A percentile compares a stretch with the other conserved stretches of the same genome.
These are phyloP conservation scores for Stenchaetothrips biformis DNA, from an alignment of 2,888 invertebrate species.

Conservation along the genomic window DNA sequence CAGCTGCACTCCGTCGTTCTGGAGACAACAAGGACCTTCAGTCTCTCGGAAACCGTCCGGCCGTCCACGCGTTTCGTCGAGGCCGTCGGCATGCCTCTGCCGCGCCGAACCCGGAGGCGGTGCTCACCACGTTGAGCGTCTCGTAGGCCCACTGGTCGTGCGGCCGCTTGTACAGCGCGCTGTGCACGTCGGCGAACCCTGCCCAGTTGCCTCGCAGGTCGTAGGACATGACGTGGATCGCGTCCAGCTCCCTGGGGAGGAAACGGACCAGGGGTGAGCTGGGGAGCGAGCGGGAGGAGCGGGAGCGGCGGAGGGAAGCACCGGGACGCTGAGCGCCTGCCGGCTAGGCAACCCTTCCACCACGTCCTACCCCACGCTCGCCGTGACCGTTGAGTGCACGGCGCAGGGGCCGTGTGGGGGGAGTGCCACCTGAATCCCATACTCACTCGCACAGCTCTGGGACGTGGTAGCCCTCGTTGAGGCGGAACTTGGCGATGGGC, in stretches of 20 bases:
- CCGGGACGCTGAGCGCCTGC: constrained; percentile 8
- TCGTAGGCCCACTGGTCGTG: constrained; percentile 88
- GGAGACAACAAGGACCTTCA: constrained; percentile 21
- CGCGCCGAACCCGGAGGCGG: not conserved
- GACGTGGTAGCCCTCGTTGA: constrained; percentile 87
- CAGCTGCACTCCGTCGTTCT: constrained; percentile 80
- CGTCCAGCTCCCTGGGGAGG: constrained; percentile 60
- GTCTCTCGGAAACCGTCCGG: too few relatives aligned
- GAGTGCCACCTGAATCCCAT: constrained; percentile 10
- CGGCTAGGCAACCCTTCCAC: not conserved
- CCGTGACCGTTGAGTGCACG: too few relatives aligned
- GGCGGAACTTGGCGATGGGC: constrained; percentile 77
- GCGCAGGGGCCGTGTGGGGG: constrained; percentile 24
- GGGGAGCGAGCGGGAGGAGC: not conserved
- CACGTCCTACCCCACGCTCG: not conserved
- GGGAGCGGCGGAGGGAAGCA: not conserved
- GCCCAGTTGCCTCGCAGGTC: constrained; percentile 86
- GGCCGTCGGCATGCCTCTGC: too few relatives aligned
- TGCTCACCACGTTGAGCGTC: constrained; percentile 79
- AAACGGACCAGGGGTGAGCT: not conserved
- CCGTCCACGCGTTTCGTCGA: too few relatives aligned
- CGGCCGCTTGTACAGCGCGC: constrained; percentile 76
- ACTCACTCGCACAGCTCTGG: constrained; percentile 82
- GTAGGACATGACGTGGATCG: constrained; percentile 81
- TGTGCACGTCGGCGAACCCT: constrained; percentile 85